These are phyloP conservation scores for Ostrea edulis DNA, from an alignment of 1,140 invertebrate genomes.

Conservation along the genomic window DNA sequence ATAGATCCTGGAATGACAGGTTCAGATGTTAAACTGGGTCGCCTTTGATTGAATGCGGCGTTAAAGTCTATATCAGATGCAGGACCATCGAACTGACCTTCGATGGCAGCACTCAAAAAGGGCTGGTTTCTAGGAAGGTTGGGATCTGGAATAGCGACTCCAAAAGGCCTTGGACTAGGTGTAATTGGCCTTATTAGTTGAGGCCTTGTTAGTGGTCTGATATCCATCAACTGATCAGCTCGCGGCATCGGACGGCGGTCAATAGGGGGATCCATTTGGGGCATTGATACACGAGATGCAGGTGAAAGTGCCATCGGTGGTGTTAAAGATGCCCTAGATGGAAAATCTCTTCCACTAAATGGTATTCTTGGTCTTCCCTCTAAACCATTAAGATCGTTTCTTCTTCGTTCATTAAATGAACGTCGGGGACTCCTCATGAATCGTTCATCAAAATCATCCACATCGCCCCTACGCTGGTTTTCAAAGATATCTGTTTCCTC, in stretches of 20 bases:
- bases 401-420: neutral
- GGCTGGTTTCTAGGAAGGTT: constrained; percentile 1
- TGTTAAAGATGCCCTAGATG: neutral
- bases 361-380: neutral
- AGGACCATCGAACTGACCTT: constrained; percentile 2
- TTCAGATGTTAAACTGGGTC: neutral
- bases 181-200: neutral
- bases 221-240: neutral
- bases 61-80: neutral
- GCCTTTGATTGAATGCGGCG: neutral
- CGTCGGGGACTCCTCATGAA: neutral
- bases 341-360: neutral
- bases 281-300: neutral
- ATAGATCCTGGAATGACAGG: neutral
- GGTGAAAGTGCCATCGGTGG: neutral
- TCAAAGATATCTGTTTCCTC: constrained; percentile 4
- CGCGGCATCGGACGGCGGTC: neutral
- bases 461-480: neutral
- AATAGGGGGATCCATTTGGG: neutral
- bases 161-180: neutral
- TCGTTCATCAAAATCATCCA: neutral
- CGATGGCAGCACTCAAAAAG: neutral
- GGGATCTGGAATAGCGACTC: neutral
- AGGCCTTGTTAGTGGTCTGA: neutral
- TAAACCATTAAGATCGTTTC: neutral